These are phyloP conservation scores for Isichthys henryi DNA, from an alignment of 2,113 vertebrate species.

Conservation along the genomic window DNA sequence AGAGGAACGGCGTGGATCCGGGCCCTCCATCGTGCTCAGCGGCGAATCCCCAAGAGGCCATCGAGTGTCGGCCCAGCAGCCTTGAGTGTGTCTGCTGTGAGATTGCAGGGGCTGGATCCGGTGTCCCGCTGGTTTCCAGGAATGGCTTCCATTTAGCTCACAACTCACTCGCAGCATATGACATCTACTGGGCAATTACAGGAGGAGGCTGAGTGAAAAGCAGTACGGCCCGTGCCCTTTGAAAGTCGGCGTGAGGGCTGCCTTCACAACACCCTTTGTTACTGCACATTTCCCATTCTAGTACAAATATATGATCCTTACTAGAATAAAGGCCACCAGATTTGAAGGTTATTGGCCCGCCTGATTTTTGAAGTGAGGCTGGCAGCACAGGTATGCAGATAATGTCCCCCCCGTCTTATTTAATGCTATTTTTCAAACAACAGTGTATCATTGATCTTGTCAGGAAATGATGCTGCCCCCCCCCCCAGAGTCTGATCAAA, in stretches of 20 bases:
- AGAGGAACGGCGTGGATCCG: neutral
- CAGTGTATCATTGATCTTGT: neutral
- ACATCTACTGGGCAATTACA: neutral
- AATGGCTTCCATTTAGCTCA: neutral
- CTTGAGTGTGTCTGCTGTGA: neutral
- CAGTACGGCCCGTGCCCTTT: neutral
- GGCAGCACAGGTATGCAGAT: neutral
- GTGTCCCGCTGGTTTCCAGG: neutral
- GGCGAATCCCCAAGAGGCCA: neutral
- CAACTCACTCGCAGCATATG: neutral
- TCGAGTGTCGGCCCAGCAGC: neutral
- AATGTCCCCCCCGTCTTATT: neutral
- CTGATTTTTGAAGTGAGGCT: neutral
- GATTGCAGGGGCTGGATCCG: neutral
- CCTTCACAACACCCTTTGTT: neutral
- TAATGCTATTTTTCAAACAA: too few species aligned
- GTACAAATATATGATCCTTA: neutral
- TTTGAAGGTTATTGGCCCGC: neutral
- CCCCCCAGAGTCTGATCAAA: neutral
- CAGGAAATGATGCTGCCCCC: neutral
- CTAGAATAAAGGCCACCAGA: neutral
- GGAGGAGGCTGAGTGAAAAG: neutral
- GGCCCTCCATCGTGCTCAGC: neutral
- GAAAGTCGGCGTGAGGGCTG: neutral
- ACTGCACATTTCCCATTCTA: neutral